These are phyloP conservation scores for Pyrochroa serraticornis DNA, from an alignment of 2,888 invertebrate genomes.

Conservation along the genomic window DNA sequence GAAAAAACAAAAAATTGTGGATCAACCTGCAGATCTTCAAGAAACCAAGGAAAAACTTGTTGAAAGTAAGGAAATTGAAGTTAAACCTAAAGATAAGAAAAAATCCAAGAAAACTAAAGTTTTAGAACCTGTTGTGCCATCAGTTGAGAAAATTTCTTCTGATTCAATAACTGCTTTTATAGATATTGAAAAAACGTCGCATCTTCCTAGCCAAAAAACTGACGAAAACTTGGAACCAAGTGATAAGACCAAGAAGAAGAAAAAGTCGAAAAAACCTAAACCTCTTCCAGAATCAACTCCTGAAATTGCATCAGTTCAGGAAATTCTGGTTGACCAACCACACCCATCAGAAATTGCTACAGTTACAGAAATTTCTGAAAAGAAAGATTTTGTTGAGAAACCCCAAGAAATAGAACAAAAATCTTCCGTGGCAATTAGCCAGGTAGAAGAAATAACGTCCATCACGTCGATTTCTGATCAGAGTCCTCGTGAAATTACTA, in stretches of 20 bases:
- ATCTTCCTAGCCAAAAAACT: too few species aligned
- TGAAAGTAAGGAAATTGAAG: conserved; percentile 2
- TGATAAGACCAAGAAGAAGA: conserved; percentile 1
- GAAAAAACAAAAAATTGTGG: not conserved
- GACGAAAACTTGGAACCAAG: not conserved
- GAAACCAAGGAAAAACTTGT: not conserved
- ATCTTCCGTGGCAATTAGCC: too few species aligned
- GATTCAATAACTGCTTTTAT: not conserved
- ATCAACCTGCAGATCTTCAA: not conserved
- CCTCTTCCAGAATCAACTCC: conserved; percentile 5
- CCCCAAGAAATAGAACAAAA: too few species aligned
- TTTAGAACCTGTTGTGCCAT: not conserved
- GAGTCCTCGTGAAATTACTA: too few species aligned
- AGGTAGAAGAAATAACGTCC: too few species aligned
- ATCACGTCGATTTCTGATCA: too few species aligned
- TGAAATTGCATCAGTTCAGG: not conserved
- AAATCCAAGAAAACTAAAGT: conserved; percentile 15
- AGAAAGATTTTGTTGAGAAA: conserved; percentile 55
- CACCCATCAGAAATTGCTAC: not conserved
- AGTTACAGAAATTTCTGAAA: conserved; percentile 43
- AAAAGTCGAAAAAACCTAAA: conserved; percentile 26
- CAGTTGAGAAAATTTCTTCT: conserved; percentile 1
- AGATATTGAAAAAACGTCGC: not conserved
- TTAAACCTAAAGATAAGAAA: conserved; percentile 13
- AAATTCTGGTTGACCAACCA: too few species aligned